Conservation (phyloP, 2,113 vertebrate genomes). For the Vulpes lagopus region DNA sequence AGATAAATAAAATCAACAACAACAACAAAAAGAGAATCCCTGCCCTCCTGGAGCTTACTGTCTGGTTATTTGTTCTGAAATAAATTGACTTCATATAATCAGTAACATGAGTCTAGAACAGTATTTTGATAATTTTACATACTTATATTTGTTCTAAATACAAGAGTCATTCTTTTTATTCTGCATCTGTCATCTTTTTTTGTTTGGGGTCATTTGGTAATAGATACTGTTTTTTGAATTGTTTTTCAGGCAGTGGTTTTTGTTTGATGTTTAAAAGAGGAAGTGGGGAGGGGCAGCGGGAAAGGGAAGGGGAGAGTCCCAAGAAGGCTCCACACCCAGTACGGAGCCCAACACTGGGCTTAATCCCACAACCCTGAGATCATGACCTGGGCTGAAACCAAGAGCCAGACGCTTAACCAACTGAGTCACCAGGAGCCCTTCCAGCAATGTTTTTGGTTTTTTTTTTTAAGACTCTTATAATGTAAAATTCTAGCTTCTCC, state of each 20-base stretch:
- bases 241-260: neutral
- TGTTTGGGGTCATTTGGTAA: constrained; percentile 20
- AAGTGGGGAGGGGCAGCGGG: neutral
- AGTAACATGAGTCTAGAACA: neutral
- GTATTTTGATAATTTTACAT: constrained; percentile 22
- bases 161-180: constrained; percentile 21
- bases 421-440: neutral
- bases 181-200: neutral
- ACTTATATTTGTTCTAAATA: constrained; percentile 17
- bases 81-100: constrained; percentile 1
- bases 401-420: neutral
- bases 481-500: constrained; percentile 6
- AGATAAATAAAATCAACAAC: no score
- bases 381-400: neutral
- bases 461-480: neutral
- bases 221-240: neutral
- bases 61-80: neutral
- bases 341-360: neutral
- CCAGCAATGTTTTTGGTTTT: neutral
- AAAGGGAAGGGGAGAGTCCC: neutral
- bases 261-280: neutral
- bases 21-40: neutral
- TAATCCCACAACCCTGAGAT: neutral
- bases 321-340: neutral
- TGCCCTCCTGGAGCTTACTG: neutral